These are phyloP conservation scores for Cavia porcellus DNA, from an alignment of 2,113 vertebrate species.

Conservation along the genomic window DNA sequence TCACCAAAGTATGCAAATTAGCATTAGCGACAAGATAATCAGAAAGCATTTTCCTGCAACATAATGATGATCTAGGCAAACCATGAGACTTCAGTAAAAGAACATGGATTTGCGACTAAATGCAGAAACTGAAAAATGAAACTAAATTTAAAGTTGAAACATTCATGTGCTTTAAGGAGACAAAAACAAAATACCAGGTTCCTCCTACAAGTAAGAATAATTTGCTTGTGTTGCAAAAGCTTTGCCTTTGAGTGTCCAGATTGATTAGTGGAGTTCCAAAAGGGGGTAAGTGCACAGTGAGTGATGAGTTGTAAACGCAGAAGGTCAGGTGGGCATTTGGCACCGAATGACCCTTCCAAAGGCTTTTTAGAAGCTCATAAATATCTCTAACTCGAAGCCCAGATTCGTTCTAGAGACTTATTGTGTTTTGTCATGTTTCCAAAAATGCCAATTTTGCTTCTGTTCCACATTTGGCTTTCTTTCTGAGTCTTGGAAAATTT, in stretches of 20 bases:
- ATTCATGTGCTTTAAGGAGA: not conserved
- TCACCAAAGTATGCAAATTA: not conserved
- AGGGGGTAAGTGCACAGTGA: not conserved
- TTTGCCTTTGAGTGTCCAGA: not conserved
- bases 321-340: not conserved
- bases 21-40: not conserved
- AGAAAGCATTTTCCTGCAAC: not conserved
- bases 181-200: not conserved
- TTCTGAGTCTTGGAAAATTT: not conserved
- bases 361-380: not conserved
- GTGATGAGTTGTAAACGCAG: too few relatives aligned
- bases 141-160: constrained; percentile 5
- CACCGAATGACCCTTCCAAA: not conserved
- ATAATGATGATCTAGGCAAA: not conserved
- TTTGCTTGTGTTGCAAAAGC: not conserved
- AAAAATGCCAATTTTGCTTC: constrained; percentile 25
- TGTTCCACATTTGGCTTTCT: not conserved
- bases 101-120: not conserved
- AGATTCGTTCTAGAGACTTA: constrained; percentile 15
- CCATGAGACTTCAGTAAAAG: constrained; percentile 25
- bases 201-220: not conserved
- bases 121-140: not conserved
- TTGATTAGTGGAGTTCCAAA: not conserved
- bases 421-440: constrained; percentile 2
- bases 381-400: not conserved